Percentiles rank a stretch among this genome's conserved stretches.
Conservation (phyloP, 2,113 vertebrate genomes). For the Neomonachus schauinslandi region DNA sequence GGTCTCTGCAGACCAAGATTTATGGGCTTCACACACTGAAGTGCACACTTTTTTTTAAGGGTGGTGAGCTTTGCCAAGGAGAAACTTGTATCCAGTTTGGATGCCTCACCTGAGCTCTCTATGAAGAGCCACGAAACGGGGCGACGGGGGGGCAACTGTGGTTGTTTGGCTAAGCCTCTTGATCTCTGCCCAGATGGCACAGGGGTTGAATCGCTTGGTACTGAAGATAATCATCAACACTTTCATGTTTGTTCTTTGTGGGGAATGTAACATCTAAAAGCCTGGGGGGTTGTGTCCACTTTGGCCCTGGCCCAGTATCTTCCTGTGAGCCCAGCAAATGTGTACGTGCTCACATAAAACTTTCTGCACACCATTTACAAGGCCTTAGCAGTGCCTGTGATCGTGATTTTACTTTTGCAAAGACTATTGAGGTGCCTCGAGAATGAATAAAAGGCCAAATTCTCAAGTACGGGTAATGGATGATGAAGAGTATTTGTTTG, state of each 20-base stretch:
- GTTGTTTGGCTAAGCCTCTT: background rate
- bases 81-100: background rate
- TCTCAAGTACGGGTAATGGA: background rate
- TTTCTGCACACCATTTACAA: background rate
- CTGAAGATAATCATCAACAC: background rate
- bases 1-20: background rate
- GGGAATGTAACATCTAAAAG: background rate
- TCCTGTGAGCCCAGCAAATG: background rate
- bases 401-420: conserved; percentile 57
- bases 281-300: background rate
- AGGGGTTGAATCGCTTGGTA: background rate
- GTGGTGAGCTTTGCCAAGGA: conserved; percentile 31
- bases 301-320: background rate
- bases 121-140: background rate
- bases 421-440: conserved; percentile 54
- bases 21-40: background rate
- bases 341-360: background rate
- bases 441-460: conserved; percentile 67
- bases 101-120: background rate
- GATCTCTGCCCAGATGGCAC: background rate
- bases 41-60: background rate
- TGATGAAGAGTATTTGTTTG: conserved; percentile 64
- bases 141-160: background rate
- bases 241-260: background rate
- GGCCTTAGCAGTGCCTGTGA: background rate